Percentiles rank a stretch among this genome's conserved stretches.
Evolutionary conservation across 2,888 invertebrate genomes (phyloP).

Genomic region (Portevinia maculata): DNA sequence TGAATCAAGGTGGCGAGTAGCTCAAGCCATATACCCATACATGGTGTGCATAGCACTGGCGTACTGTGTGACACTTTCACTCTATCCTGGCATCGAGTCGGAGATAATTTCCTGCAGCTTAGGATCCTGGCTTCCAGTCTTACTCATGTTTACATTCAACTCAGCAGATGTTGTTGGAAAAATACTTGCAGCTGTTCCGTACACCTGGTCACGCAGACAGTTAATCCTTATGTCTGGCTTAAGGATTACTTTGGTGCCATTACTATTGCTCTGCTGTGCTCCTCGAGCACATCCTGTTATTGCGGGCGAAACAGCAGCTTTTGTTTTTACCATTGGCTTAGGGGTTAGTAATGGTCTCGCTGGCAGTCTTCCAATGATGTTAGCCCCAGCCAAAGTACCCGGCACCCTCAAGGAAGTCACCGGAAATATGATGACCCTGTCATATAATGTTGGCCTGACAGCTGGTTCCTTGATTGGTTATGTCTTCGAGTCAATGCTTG

Average conservation of each 20-base stretch:
- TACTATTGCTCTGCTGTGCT: conserved; percentile 91
- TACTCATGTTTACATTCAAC: conserved; percentile 95
- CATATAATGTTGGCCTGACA: conserved; percentile 94
- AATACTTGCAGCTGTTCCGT: conserved; percentile 90
- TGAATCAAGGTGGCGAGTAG: conserved; percentile 89
- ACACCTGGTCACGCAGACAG: conserved; percentile 92
- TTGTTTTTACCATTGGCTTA: conserved; percentile 87
- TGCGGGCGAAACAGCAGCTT: conserved; percentile 86
- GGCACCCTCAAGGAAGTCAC: conserved; percentile 94
- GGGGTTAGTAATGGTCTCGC: conserved; percentile 94
- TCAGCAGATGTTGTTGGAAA: conserved; percentile 92
- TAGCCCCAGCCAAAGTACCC: conserved; percentile 93
- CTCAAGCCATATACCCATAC: conserved; percentile 93
- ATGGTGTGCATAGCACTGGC: conserved; percentile 95
- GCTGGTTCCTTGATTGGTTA: conserved; percentile 93
- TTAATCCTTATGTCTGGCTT: conserved; percentile 89
- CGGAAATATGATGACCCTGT: conserved; percentile 97
- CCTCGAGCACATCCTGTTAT: conserved; percentile 90
- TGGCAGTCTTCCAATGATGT: conserved; percentile 96
- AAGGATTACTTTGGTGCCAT: conserved; percentile 90
- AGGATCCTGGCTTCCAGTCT: conserved; percentile 95
- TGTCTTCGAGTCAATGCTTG: conserved; percentile 87
- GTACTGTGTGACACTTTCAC: conserved; percentile 93
- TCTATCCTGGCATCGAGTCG: conserved; percentile 95
- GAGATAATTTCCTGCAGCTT: conserved; percentile 93